A percentile compares a stretch with the other conserved stretches of the same genome.
Conservation (phyloP, 1,140 invertebrate species). For the Ridgeia piscesae region DNA sequence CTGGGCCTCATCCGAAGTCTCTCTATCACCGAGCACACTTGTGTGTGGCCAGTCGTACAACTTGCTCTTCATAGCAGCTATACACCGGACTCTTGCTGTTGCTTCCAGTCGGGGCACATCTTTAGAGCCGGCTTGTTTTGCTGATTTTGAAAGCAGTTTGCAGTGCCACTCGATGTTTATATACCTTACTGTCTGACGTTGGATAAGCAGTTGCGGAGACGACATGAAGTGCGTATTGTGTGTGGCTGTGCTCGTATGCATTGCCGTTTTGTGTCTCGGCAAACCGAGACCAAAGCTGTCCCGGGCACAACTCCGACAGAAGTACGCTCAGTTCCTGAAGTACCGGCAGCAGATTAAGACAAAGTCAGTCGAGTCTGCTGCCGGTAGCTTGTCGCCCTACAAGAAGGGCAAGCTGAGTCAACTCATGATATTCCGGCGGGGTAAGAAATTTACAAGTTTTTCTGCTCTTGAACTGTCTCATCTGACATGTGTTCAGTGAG, state of each 20-base stretch:
- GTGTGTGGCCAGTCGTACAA: neutral
- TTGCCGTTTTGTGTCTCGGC: neutral
- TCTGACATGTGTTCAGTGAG: neutral
- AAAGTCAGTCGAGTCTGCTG: neutral
- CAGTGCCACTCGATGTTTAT: neutral
- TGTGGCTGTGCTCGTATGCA: neutral
- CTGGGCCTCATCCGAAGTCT: neutral
- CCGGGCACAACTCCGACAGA: neutral
- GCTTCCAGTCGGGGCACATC: neutral
- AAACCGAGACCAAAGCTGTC: neutral
- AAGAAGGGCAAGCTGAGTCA: neutral
- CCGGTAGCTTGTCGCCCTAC: neutral
- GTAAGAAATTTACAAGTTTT: neutral
- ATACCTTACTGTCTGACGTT: neutral
- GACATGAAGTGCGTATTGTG: neutral
- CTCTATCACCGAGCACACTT: neutral
- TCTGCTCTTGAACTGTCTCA: neutral
- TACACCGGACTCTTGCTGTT: neutral
- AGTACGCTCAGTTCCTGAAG: neutral
- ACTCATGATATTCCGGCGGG: neutral
- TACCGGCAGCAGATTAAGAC: neutral
- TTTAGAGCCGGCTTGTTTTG: neutral
- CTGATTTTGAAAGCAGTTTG: slow-evolving; percentile 1
- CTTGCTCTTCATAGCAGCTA: neutral
- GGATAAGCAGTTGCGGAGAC: neutral